A percentile compares a stretch with the other conserved stretches of the same genome.
Evolutionary conservation across 2,797 vertebrate species (phyloP).

Genomic region (Micrastur ruficollis): DNA sequence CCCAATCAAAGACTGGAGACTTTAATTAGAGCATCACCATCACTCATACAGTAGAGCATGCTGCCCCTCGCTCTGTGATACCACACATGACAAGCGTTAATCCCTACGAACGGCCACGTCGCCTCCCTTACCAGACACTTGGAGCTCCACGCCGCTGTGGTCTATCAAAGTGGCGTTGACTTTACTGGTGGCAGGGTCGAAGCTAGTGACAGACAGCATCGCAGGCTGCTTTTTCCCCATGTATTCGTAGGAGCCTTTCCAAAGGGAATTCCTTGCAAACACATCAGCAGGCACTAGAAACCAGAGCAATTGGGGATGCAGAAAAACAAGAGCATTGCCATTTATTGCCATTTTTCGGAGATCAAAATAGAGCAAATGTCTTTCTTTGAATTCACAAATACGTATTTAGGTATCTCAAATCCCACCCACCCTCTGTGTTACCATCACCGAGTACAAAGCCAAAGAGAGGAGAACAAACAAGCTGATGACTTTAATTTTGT

Average conservation of each 20-base stretch:
- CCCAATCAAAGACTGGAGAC: background rate
- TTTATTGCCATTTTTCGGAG: background rate
- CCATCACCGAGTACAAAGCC: background rate
- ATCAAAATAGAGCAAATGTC: background rate
- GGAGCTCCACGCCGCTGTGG: conserved; percentile 94
- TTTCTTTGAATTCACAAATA: background rate
- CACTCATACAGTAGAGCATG: accelerated
- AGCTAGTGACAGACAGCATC: conserved; percentile 93
- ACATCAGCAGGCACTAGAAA: conserved; percentile 89
- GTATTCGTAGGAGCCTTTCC: conserved; percentile 98
- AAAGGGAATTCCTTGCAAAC: conserved; percentile 95
- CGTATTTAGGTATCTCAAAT: background rate
- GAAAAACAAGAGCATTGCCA: background rate
- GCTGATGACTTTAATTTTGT: background rate
- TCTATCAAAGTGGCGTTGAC: conserved; percentile 96
- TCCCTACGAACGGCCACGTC: accelerated
- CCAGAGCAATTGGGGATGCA: background rate
- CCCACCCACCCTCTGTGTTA: background rate
- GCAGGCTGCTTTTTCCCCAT: conserved; percentile 96
- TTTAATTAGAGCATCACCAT: background rate
- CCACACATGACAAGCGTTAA: accelerated
- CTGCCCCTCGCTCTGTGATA: background rate
- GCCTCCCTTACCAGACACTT: conserved; percentile 82
- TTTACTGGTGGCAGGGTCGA: conserved; percentile 84
- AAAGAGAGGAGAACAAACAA: background rate